phyloP scores from a whole-genome alignment of 2,888 invertebrate genomes.

The Cataglyphis livida region DNA sequence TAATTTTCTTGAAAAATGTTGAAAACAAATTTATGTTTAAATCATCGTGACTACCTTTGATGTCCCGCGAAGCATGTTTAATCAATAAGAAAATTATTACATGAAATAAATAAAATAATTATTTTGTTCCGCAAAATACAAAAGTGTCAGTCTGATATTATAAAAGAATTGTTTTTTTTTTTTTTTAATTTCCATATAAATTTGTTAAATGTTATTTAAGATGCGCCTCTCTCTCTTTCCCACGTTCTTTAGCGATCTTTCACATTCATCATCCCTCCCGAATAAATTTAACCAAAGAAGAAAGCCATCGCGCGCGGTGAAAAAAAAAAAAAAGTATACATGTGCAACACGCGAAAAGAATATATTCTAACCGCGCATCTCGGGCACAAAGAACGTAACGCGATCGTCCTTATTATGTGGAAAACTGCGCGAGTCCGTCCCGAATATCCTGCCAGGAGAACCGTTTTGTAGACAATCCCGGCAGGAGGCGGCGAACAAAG shows the following conservation, averaged over 20 bases:
- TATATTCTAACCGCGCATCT: neutral
- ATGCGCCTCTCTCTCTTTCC: neutral
- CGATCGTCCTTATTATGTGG: constrained; percentile 51
- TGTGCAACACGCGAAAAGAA: constrained; percentile 9
- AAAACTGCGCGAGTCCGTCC: constrained; percentile 28
- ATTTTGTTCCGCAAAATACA: neutral
- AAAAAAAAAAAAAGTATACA: constrained; percentile 23
- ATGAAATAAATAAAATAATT: neutral
- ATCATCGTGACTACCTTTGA: neutral
- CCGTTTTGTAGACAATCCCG: constrained; percentile 65
- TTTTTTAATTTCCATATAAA: neutral
- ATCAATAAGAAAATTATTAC: neutral
- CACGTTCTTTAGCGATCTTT: constrained; percentile 19
- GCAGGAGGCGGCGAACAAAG: constrained; percentile 40
- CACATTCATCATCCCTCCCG: neutral
- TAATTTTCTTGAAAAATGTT: neutral
- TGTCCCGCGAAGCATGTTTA: neutral
- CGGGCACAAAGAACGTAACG: constrained; percentile 37
- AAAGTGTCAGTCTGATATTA: neutral
- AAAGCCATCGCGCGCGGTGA: neutral
- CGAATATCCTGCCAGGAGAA: constrained; percentile 49
- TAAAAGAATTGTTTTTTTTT: neutral
- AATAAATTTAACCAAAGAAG: constrained; percentile 33
- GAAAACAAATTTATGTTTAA: neutral
- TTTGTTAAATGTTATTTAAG: neutral